phyloP scores from a whole-genome alignment of 2,888 invertebrate genomes.

The Toxonevra muliebris region DNA sequence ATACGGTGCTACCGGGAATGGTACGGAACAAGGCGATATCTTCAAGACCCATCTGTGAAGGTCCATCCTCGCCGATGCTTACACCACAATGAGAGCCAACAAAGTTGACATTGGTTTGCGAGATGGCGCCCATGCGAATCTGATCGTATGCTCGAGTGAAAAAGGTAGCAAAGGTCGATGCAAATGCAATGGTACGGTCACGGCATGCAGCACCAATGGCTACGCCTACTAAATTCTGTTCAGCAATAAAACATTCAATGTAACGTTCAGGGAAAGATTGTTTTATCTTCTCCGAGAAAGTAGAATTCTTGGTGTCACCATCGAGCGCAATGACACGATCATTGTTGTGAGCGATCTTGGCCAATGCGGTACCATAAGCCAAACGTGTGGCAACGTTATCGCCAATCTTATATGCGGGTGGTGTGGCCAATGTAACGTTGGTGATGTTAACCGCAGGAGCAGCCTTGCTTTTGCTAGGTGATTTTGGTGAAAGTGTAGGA shows the following conservation, averaged over 20 bases:
- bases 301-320: conserved; percentile 99
- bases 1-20: conserved; percentile 83
- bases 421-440: conserved; percentile 76
- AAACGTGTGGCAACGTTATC: conserved; percentile 86
- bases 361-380: conserved; percentile 94
- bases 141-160: conserved; percentile 97
- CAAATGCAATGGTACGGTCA: conserved; percentile 92
- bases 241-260: conserved; percentile 99
- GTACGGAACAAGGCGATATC: conserved; percentile 95
- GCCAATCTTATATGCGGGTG: conserved; percentile 84
- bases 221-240: conserved; percentile 96
- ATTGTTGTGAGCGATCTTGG: conserved; percentile 82
- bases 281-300: conserved; percentile 92
- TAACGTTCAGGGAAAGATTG: conserved; percentile 76
- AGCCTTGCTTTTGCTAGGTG: conserved; percentile 71
- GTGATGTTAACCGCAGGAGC: conserved; percentile 79
- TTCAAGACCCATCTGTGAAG: conserved; percentile 99
- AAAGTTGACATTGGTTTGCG: conserved; percentile 96
- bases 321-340: conserved; percentile 91
- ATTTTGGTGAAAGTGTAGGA: conserved; percentile 71
- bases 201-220: conserved; percentile 95
- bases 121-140: conserved; percentile 99
- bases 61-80: conserved; percentile 98
- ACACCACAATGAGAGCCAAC: conserved; percentile 97
- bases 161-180: conserved; percentile 98